phyloP scores from a whole-genome alignment of 2,113 vertebrate genomes.

The Oxyura jamaicensis region DNA sequence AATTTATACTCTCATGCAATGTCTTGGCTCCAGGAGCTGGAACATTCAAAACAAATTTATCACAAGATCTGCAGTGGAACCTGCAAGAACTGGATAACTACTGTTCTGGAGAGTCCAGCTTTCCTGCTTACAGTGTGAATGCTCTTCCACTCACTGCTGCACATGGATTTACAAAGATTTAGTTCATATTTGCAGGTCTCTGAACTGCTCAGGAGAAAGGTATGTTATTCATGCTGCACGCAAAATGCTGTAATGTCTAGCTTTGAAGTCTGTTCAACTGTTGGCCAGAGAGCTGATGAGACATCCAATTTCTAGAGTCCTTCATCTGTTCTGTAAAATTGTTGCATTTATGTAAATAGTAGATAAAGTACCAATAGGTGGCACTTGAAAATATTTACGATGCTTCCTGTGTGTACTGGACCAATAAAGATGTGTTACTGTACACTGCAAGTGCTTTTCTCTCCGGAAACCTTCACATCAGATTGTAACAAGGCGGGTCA shows the following conservation, averaged over 20 bases:
- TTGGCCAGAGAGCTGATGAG: conserved; percentile 32
- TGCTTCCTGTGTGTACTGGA: not conserved
- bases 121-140: not conserved
- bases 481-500: not conserved
- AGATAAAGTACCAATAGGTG: conserved; percentile 10
- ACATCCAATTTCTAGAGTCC: conserved; percentile 24
- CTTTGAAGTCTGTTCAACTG: not conserved
- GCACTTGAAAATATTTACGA: conserved; percentile 40
- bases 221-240: not conserved
- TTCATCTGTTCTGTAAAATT: conserved; percentile 35
- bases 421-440: not conserved
- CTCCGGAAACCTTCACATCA: not conserved
- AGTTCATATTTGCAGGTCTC: not conserved
- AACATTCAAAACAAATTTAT: not conserved
- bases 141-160: not conserved
- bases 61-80: not conserved
- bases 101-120: not conserved
- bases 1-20: not conserved
- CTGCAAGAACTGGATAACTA: not conserved
- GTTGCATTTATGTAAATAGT: conserved; percentile 27
- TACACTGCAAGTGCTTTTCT: not conserved
- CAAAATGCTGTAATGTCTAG: not conserved
- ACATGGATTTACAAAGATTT: not conserved
- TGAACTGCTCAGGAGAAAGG: not conserved
- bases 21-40: not conserved